Evolutionary conservation across 2,888 invertebrate species (phyloP), one percentile per base, ranked within the genome.

Genomic region (Nomada ferruginata): DNA sequence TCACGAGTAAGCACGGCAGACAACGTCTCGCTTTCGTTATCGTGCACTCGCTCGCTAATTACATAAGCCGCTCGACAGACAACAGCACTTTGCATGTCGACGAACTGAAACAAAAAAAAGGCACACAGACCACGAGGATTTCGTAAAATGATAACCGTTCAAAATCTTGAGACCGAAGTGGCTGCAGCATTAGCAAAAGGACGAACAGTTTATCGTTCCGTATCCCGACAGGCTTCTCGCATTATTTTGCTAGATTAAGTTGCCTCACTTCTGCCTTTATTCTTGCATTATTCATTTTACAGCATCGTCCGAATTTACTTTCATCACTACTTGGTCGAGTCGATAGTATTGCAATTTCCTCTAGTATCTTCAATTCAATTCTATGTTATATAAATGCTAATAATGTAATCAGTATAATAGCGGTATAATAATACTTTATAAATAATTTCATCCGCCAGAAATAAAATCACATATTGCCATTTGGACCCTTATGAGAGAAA

Each of bases 1-100:
- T 76, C 84, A 76, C 69, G 73, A 76, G 52, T 79, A 65, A 79
- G 66, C 57, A 52, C 76, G 73, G 23, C 26, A 15, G 47, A 60
- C 69, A 52, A 66, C 50, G 60, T 61, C 53, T 52, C 59, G 78
- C 70, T 79, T 77, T 84, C 84, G 76, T 84, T 84, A 79, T 79
- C 83, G 69, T 36, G n/a, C 55, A 26, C 50, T 69, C 75, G 11
- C 29, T 70, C 61, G 82, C 78, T 83, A 83, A 83, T 78, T 83
- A 77, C 71, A 53, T 71, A 65, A 76, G 66, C 61, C 23, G 52
- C n/a, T 47, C 57, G 65, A 81, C 75, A 68, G 57, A 44, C 68
- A 76, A 81, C 76, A 50, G 53, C 81, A 72, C 63, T 68, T 76
- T 50, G 55, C 70, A 7, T 36, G 42, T 61, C 64, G 53, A 2